These are phyloP conservation scores for Alcedo atthis DNA, from an alignment of 2,797 vertebrate species.

Conservation along the genomic window DNA sequence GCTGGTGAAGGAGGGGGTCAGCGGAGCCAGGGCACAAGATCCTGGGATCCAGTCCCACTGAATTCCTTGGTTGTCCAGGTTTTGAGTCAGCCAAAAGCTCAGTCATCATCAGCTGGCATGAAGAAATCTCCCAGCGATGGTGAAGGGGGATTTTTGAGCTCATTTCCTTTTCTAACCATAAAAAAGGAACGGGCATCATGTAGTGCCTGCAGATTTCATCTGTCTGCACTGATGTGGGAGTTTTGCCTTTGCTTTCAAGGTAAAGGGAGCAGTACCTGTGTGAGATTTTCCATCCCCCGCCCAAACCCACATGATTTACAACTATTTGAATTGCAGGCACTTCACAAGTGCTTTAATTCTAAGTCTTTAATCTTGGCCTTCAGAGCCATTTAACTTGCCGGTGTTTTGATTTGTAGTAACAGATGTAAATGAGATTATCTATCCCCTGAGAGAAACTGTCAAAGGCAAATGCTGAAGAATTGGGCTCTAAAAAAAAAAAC, in stretches of 20 bases:
- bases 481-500: not conserved
- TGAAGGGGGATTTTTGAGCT: no score
- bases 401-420: slow-evolving; percentile 18
- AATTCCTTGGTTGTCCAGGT: no score
- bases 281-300: not conserved
- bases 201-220: rapidly evolving
- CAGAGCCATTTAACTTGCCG: slow-evolving; percentile 18
- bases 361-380: slow-evolving; percentile 25
- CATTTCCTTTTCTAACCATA: not conserved
- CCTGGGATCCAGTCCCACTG: rapidly evolving
- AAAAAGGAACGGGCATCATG: rapidly evolving
- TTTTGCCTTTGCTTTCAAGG: not conserved
- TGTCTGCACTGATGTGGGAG: rapidly evolving
- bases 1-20: rapidly evolving
- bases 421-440: slow-evolving; percentile 23
- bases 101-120: rapidly evolving
- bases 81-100: not conserved
- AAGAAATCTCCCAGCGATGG: rapidly evolving
- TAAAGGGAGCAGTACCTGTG: not conserved
- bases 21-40: rapidly evolving
- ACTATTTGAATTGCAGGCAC: not conserved
- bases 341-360: not conserved
- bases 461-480: not conserved
- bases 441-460: not conserved
- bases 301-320: not conserved